Evolutionary conservation across 2,113 vertebrate species (phyloP), one percentile per base, ranked within the genome.

Genomic region (Fulmarus glacialis): DNA sequence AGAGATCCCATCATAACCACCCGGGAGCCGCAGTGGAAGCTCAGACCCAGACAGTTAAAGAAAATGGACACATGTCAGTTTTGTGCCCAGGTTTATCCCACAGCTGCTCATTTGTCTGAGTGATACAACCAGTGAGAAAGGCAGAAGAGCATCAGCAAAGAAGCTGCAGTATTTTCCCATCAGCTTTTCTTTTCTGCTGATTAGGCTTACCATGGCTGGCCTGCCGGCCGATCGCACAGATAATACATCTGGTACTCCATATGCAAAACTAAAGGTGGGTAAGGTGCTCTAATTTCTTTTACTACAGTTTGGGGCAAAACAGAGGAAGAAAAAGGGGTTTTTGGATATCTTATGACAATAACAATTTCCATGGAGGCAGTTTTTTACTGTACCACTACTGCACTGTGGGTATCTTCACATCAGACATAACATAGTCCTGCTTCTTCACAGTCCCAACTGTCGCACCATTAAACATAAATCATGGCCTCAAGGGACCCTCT

Each of bases 401-500:
- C 40, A 82, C 52, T 58, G 15, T 53, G 87, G 85, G 52, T 64
- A 75, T 81, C 42, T 56, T 63, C 34, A 24, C 45, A 67, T 71
- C 42, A 83, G 87, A 45, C 29, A 17, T 82, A 64, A 64, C 8
- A 8, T 5, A 81, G 74, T 53, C 75, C 56, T 75, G 30, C 67
- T 86, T 94, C 74, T 63, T 95, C 82, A 60, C 36, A 92, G 62
- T 62, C 52, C 52, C 77, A 72, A 7, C 79, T 96, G 53, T 48
- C 90, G 83, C 84, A 68, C 62, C 68, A 92, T 26, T 91, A 87
- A 89, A 92, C 60, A 74, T 21, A 94, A 95, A 94, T 93, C 30
- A 38, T 67, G 72, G 89, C 71, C 95, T 90, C 74, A 93, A 94
- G 87, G 93, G 96, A 90, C 88, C 38, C 86, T 95, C 50, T 93